Percentiles rank a stretch among this genome's conserved stretches.
phyloP scores from a whole-genome alignment of 2,113 vertebrate species.

The Oxyruncus cristatus region DNA sequence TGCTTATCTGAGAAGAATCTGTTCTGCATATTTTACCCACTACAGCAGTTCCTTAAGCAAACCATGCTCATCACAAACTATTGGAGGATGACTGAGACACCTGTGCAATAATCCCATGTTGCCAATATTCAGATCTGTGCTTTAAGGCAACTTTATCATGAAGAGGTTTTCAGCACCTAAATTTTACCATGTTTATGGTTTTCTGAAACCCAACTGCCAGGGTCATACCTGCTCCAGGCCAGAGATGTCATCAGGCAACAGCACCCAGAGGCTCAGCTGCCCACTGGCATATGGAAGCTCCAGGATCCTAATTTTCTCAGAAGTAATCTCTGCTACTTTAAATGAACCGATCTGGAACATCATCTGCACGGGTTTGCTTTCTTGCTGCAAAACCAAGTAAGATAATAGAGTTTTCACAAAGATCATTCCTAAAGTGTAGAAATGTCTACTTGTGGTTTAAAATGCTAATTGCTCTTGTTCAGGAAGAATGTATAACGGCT shows the following conservation, averaged over 20 bases:
- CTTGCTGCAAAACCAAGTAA: conserved; percentile 22
- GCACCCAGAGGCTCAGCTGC: not conserved
- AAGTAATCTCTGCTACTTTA: not conserved
- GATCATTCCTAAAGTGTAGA: not conserved
- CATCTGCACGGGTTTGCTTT: conserved; percentile 49
- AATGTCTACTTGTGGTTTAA: not conserved
- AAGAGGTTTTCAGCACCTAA: not conserved
- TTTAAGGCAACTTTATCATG: not conserved
- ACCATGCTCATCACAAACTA: not conserved
- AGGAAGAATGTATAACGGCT: not conserved
- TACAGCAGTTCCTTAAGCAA: not conserved
- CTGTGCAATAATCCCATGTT: not conserved
- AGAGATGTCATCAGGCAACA: conserved; percentile 39
- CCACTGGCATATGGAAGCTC: not conserved
- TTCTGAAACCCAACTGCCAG: not conserved
- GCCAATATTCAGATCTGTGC: not conserved
- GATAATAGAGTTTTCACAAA: not conserved
- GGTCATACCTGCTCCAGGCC: conserved; percentile 50
- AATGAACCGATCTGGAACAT: conserved; percentile 32
- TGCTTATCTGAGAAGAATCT: not conserved
- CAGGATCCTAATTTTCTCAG: conserved; percentile 13
- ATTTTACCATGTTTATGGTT: not conserved
- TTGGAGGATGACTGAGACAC: not conserved
- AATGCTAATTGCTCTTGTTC: not conserved
- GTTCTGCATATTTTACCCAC: not conserved